Evolutionary conservation across 2,888 invertebrate genomes (phyloP).

Genomic region (Eupelmus urozonus): DNA sequence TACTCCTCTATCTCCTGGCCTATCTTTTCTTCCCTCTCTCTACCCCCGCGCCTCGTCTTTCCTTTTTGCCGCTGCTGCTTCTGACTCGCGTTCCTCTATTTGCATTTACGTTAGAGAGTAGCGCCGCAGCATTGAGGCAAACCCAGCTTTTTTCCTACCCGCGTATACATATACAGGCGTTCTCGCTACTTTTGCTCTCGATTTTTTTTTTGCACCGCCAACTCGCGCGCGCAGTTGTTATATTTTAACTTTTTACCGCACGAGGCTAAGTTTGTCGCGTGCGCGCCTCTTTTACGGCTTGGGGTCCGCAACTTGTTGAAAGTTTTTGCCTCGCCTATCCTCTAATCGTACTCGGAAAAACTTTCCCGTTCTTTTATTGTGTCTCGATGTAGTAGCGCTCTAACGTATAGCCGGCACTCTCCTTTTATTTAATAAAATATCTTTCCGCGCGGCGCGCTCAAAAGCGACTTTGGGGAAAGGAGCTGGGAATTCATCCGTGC

Average conservation of each 20-base stretch:
- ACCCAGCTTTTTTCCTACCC: not conserved
- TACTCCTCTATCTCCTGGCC: too few relatives aligned
- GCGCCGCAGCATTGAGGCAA: not conserved
- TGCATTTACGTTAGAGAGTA: constrained; percentile 10
- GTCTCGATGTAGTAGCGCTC: too few relatives aligned
- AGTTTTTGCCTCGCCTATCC: constrained; percentile 4
- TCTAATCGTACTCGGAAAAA: constrained; percentile 19
- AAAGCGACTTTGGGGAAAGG: too few relatives aligned
- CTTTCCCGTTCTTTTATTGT: not conserved
- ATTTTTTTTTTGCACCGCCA: not conserved
- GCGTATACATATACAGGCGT: too few relatives aligned
- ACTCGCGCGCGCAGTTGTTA: constrained; percentile 9
- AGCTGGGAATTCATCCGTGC: too few relatives aligned
- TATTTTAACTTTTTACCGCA: constrained; percentile 32
- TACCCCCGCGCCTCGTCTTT: not conserved
- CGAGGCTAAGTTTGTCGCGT: constrained; percentile 6
- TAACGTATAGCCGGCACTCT: too few relatives aligned
- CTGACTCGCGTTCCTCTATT: constrained; percentile 5
- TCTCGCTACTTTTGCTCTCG: too few relatives aligned
- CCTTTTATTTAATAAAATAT: too few relatives aligned
- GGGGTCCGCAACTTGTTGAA: constrained; percentile 19
- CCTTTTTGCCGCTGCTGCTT: not conserved
- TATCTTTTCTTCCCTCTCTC: not conserved
- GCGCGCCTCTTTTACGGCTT: not conserved
- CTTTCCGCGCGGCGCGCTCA: too few relatives aligned